Evolutionary conservation across 1,140 invertebrate genomes (phyloP).

Genomic region (Cherax destructor): DNA sequence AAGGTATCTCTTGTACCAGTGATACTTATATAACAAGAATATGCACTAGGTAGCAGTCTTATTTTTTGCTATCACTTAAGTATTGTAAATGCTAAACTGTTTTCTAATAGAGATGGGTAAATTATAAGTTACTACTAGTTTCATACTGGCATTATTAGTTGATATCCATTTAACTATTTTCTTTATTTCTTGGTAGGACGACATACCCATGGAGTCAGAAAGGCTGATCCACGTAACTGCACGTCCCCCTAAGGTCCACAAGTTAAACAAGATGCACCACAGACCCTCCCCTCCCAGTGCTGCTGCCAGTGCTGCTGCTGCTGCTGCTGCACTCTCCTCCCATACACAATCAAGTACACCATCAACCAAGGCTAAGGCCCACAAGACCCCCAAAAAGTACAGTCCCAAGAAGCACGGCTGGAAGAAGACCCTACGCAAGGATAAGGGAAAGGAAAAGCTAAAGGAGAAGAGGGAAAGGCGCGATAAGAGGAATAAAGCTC

Average conservation of each 20-base stretch:
- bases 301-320: background rate
- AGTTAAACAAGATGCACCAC: constrained; percentile 46
- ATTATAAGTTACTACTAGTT: background rate
- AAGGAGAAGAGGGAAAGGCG: constrained; percentile 70
- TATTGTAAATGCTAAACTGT: background rate
- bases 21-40: too few species aligned
- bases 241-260: constrained; percentile 51
- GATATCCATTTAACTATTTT: background rate
- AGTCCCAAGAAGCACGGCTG: constrained; percentile 67
- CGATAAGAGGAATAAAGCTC: constrained; percentile 66
- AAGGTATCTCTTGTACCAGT: too few species aligned
- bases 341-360: constrained; percentile 18
- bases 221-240: constrained; percentile 53
- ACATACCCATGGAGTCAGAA: constrained; percentile 61
- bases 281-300: constrained; percentile 26
- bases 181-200: constrained; percentile 30
- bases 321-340: background rate
- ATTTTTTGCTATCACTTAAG: background rate
- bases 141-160: background rate
- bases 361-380: constrained; percentile 48
- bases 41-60: background rate
- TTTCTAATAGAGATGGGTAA: background rate
- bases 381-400: constrained; percentile 60
- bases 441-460: constrained; percentile 67
- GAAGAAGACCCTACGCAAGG: constrained; percentile 68